Conservation (phyloP, 2,797 vertebrate genomes). For the Darevskia mixta region DNA sequence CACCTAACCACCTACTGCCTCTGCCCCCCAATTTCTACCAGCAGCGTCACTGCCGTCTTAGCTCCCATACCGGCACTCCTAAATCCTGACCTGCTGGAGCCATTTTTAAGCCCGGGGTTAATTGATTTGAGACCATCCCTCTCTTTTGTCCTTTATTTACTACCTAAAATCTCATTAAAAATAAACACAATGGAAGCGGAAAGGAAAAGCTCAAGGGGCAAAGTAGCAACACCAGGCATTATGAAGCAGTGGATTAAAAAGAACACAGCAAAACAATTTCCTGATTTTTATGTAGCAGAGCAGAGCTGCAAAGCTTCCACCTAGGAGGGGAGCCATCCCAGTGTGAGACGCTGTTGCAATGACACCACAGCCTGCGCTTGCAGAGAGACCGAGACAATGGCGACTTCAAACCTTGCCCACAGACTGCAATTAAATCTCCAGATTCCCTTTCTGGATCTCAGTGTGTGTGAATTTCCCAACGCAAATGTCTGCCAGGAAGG, state of each 20-base stretch:
- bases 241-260: slow-evolving; percentile 40
- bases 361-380: background rate
- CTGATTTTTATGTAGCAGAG: slow-evolving; percentile 27
- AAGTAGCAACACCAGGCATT: slow-evolving; percentile 18
- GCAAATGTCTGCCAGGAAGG: slow-evolving; percentile 7
- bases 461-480: slow-evolving; percentile 13
- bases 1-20: background rate
- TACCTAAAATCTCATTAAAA: slow-evolving; percentile 53
- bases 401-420: slow-evolving; percentile 1
- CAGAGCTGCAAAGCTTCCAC: slow-evolving; percentile 10
- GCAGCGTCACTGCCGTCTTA: background rate
- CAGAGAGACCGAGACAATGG: slow-evolving; percentile 20
- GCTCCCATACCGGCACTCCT: slow-evolving; percentile 4
- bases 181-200: slow-evolving; percentile 38
- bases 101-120: slow-evolving; percentile 36
- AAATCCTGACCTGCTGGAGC: slow-evolving; percentile 34
- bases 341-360: slow-evolving; percentile 20
- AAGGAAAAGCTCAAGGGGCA: slow-evolving; percentile 38
- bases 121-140: slow-evolving; percentile 42
- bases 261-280: slow-evolving; percentile 45
- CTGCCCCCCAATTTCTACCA: background rate
- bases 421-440: slow-evolving; percentile 24
- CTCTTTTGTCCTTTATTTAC: slow-evolving; percentile 43
- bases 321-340: slow-evolving; percentile 25
- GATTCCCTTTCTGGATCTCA: slow-evolving; percentile 21